Percentiles rank a stretch among this genome's conserved stretches.
These are phyloP conservation scores for Synaphobranchus kaupii DNA, from an alignment of 2,797 vertebrate species.

Conservation along the genomic window DNA sequence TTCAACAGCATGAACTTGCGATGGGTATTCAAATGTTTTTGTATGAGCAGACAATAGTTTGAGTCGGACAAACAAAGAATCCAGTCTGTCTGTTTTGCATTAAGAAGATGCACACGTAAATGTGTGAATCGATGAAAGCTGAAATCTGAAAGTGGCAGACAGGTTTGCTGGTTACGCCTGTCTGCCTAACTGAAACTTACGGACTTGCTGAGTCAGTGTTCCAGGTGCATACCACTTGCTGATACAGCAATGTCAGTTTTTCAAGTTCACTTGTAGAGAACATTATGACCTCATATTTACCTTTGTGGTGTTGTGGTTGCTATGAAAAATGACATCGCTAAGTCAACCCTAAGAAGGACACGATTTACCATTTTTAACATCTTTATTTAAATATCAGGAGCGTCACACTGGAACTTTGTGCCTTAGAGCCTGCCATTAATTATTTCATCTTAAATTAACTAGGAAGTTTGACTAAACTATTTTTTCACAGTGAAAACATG, in stretches of 20 bases:
- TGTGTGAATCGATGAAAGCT: background rate
- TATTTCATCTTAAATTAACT: too few relatives aligned
- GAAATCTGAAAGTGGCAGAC: background rate
- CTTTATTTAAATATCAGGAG: too few relatives aligned
- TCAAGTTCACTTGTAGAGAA: too few relatives aligned
- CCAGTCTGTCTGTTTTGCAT: background rate
- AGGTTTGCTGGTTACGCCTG: background rate
- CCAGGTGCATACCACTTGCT: background rate
- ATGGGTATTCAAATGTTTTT: background rate
- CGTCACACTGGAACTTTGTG: too few relatives aligned
- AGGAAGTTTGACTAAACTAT: too few relatives aligned
- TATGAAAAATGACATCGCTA: background rate
- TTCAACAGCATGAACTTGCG: background rate
- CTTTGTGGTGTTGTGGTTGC: background rate
- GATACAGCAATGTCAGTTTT: background rate
- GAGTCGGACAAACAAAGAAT: background rate
- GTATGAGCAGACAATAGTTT: background rate
- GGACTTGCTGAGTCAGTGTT: background rate
- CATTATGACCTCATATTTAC: background rate
- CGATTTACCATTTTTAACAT: too few relatives aligned
- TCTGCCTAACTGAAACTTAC: background rate
- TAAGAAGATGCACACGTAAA: background rate
- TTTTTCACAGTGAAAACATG: too few relatives aligned
- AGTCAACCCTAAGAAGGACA: too few relatives aligned
- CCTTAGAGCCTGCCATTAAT: too few relatives aligned